Evolutionary conservation across 2,113 vertebrate genomes (phyloP).

Genomic region (Lanius ludovicianus): DNA sequence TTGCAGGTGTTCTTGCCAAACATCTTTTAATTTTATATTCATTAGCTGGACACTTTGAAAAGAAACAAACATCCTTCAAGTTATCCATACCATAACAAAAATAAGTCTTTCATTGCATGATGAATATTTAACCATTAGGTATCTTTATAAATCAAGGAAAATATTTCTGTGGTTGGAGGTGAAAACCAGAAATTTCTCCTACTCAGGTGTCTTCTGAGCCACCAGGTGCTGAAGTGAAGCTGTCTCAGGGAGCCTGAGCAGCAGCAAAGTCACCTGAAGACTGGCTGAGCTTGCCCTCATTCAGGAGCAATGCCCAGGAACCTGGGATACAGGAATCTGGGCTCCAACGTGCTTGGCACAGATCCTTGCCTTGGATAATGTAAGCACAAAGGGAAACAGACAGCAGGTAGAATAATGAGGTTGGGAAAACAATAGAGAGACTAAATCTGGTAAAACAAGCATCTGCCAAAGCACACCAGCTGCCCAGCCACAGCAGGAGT

Average conservation of each 20-base stretch:
- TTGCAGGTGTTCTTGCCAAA: background rate
- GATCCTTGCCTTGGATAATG: background rate
- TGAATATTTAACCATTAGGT: background rate
- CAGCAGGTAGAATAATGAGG: background rate
- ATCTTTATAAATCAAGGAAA: background rate
- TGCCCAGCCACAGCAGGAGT: background rate
- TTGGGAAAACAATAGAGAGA: background rate
- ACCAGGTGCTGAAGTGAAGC: background rate
- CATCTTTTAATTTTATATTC: background rate
- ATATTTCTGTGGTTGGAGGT: background rate
- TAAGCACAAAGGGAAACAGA: background rate
- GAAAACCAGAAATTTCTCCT: background rate
- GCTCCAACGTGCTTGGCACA: background rate
- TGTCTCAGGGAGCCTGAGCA: background rate
- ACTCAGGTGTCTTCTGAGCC: background rate
- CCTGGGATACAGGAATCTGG: background rate
- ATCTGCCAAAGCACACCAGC: background rate
- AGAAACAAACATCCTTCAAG: background rate
- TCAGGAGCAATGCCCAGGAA: background rate
- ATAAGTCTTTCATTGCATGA: rapidly evolving
- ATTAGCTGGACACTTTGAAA: background rate
- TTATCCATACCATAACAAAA: background rate
- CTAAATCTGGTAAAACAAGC: background rate
- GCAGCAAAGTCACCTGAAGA: background rate
- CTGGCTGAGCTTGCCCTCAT: background rate